Evolutionary conservation across 1,140 invertebrate genomes (phyloP), one percentile per base, ranked within the genome.

Genomic region (Cherax destructor): DNA sequence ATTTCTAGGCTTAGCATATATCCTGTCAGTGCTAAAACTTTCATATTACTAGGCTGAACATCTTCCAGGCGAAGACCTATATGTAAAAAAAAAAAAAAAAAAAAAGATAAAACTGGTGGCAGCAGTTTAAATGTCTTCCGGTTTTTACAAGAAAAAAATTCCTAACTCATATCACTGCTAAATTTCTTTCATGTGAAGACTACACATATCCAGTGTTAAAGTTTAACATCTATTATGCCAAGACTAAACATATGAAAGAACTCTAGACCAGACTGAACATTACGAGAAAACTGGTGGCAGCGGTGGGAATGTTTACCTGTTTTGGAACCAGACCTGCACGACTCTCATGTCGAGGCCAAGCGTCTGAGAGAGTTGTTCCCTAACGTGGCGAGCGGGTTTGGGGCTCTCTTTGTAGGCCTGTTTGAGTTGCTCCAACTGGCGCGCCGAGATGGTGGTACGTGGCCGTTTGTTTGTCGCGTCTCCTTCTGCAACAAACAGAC

Each of bases 261-360:
- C 52, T 56, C 52, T 56, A 56, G 30, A 56, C 52, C 52, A 10
- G 13, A 5, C 52, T 56, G 52, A 65, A 65, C 61, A 65, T 5
- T 65, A 21, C 5, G 21, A 16, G 13, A 65, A 65, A 65, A 65
- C 61, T 65, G 52, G 52, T 24, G 24, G 56, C 13, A 30, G 59
- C 59, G 65, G 47, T 49, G n/a, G 49, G n/a, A 59, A 24, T 74
- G 56, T 96, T 95, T 95, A 97, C 97, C 97, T 97, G 95, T 99
- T 98, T 95, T 99, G 98, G 94, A 99, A 99, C 98, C 99, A 99
- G 65, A 99, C 99, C 96, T 99, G 98, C 78, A 99, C 99, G 21
- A 99, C 99, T 87, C 99, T 95, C 99, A 99, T 99, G 94, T 99
- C 99, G 74, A 99, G 96, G 2, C 99, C 99, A 0, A 99, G 99